These are phyloP conservation scores for Florisuga fusca DNA, from an alignment of 2,797 vertebrate species.

Conservation along the genomic window DNA sequence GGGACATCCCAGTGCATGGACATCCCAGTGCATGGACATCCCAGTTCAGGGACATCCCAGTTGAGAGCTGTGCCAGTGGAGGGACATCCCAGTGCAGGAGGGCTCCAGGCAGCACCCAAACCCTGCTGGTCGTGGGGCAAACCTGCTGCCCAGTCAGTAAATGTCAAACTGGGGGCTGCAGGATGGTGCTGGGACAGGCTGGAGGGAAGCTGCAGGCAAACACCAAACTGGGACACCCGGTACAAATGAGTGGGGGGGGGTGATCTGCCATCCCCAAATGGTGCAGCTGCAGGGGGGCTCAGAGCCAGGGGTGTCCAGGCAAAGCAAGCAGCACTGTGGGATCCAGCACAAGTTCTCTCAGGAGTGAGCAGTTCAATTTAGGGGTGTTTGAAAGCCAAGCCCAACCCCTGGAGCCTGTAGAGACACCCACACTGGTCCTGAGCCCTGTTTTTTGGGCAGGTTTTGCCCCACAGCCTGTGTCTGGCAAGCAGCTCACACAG, in stretches of 20 bases:
- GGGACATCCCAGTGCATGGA: not conserved
- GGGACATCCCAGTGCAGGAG: not conserved
- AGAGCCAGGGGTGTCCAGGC: not conserved
- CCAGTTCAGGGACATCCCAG: not conserved
- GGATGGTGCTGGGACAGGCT: not conserved
- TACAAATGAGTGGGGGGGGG: accelerated
- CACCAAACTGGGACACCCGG: not conserved
- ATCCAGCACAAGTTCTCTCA: not conserved
- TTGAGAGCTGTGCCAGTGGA: not conserved
- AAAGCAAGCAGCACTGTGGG: not conserved
- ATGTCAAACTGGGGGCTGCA: not conserved
- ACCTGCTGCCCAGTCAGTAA: not conserved
- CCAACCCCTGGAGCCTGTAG: accelerated
- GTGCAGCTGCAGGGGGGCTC: not conserved
- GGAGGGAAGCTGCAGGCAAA: not conserved
- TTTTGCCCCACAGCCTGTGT: not conserved
- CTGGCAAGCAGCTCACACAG: not conserved
- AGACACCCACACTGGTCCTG: not conserved
- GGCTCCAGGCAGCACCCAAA: not conserved
- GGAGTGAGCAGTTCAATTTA: accelerated
- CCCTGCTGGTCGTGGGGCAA: not conserved
- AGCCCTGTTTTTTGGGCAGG: not conserved
- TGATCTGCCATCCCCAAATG: accelerated
- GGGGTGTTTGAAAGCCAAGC: not conserved
- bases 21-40: not conserved